Base-by-base conservation (phyloP, 2,888 invertebrate genomes). In the Vesta saturnalis region DNA sequence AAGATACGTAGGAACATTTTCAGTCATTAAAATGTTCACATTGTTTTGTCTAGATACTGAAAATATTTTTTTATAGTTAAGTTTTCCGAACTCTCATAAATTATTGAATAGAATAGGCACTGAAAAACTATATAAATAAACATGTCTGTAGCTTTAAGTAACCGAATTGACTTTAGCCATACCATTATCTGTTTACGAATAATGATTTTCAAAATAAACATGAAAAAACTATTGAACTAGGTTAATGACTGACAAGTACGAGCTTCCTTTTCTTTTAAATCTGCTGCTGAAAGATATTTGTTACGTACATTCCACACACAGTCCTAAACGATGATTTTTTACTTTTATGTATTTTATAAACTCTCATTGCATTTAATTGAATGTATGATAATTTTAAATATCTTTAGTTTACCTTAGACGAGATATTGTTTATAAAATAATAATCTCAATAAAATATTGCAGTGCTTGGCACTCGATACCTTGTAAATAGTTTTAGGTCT, bases 151-250 rank as follows among this genome's bases (percentile, higher is more conserved):
- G 22, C 16, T 56, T 60, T 60, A 56, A 66, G 35, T 60, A 61
- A 60, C 60, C 35, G 15, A 43, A 21, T 52, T 60, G 46, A 61
- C 46, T 65, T 65, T 66, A 66, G 61, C 39, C 61, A 66, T 60
- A 63, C 49, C 54, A 54, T 67, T 69, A 68, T 72, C 64, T 67
- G 70, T 72, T 69, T 71, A 74, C 64, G 64, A 56, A 55, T 46
- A 54, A 65, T 66, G 66, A 69, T 69, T 72, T 73, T 69, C 57
- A 74, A 72, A 74, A 74, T 73, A 74, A 70, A 74, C 73, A 49
- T 22, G 14, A 64, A 67, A 72, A 70, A 73, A 66, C 60, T 72
- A 74, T 74, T 72, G 65, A 70, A 72, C 64, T 55, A 61, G 59
- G 18, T 46, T 67, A 69, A 47, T 70, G 74, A 74, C 63, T 70